Evolutionary conservation across 53 echinoderm and acorn worm species (phyloP), one percentile per base, ranked within the genome.

Genomic region (Holothuria scabra): DNA sequence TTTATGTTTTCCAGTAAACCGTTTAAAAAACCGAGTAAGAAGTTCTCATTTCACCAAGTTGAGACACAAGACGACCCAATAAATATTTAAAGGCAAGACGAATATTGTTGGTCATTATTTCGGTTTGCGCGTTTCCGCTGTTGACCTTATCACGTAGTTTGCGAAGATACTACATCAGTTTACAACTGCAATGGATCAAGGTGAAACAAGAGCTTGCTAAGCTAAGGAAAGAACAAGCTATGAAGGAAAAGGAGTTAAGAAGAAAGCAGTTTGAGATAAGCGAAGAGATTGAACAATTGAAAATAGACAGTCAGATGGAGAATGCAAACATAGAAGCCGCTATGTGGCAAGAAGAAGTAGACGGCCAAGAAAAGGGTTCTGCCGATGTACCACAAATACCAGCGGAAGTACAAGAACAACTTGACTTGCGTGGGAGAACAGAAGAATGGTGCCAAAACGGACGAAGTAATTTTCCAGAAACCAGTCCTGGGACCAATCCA

Each of bases 271-370:
- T 84, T 25, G 88, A 88, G 70, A 56, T 89, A 1, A 84, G 28
- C 18, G 89, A 89, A 80, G 76, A 48, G 63, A 34, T 84, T 13
- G 85, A 85, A 55, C n/a, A 37, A 7, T 22, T 85, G 20, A 59
- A 85, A 49, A 21, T 85, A 28, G 74, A 85, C 38, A 58, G 69
- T 68, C 68, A 89, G 13, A 37, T 66, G 24, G 84, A 79, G 23
- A 84, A 66, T 89, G 89, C 81, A 0, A 80, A 80, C 46, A 8
- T 80, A 2, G 88, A 88, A 55, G 56, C 88, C n/a, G 65, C 84
- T 0, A 89, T 89, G 80, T 89, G 89, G 84, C 89, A 89, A 60
- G 76, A 76, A 13, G 84, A 88, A 31, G 68, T 76, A 10, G 55
- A 6, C 10, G 78, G 10, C 38, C 28, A 76, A 44, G 74, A 3